phyloP scores from a whole-genome alignment of 1,140 invertebrate genomes.

The Sarcophaga bullata region DNA sequence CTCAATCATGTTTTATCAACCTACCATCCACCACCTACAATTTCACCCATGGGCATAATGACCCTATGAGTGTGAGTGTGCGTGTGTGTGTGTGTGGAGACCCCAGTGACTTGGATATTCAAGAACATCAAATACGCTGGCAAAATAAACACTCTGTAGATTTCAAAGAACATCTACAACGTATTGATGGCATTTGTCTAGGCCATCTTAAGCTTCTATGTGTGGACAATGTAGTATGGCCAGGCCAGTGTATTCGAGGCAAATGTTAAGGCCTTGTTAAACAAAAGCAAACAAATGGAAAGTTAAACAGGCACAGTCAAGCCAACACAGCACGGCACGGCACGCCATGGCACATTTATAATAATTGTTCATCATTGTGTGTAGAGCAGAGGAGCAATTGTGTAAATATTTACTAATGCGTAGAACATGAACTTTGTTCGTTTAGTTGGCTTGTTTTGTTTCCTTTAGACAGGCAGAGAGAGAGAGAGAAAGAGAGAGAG shows the following conservation, averaged over 20 bases:
- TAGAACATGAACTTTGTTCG: background rate
- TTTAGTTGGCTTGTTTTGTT: background rate
- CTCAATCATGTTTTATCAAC: no score
- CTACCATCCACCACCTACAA: background rate
- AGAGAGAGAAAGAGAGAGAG: no score
- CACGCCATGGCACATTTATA: background rate
- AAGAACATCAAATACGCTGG: background rate
- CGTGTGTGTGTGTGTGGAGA: background rate
- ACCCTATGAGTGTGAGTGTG: background rate
- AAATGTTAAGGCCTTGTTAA: slow-evolving; percentile 4
- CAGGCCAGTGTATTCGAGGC: background rate
- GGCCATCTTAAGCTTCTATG: background rate
- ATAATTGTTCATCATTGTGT: background rate
- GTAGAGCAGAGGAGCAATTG: background rate
- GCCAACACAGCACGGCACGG: background rate
- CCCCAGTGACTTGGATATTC: background rate
- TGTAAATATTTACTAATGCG: background rate
- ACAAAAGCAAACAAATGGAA: background rate
- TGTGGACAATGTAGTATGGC: background rate
- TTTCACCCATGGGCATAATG: background rate
- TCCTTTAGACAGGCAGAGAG: no score
- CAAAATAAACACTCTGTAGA: no score
- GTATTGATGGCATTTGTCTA: slow-evolving; percentile 6
- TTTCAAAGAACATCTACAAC: background rate
- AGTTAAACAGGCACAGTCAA: background rate